Conservation (phyloP, 2,797 vertebrate species). For the Mormyrus proboscirostris region DNA sequence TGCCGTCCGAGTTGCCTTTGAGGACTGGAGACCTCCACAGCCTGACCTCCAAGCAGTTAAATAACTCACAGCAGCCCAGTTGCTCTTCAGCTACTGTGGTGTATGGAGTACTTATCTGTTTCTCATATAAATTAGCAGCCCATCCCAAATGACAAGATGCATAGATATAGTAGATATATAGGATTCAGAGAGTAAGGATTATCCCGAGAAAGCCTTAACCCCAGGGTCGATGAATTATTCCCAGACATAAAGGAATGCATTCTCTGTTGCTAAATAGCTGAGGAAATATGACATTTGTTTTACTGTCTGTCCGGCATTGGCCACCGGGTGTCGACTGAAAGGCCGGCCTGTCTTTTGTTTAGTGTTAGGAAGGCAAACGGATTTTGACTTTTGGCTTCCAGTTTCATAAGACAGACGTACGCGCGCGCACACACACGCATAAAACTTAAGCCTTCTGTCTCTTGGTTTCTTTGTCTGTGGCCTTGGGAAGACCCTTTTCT, state of each 20-base stretch:
- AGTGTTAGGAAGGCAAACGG: constrained; percentile 44
- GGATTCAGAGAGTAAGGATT: neutral
- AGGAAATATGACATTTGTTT: constrained; percentile 18
- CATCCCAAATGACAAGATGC: neutral
- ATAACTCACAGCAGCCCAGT: neutral
- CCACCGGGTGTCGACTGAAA: constrained; percentile 43
- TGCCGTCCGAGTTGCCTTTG: neutral
- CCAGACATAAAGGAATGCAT: constrained; percentile 20
- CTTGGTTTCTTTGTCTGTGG: neutral
- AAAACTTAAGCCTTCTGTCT: constrained; percentile 13
- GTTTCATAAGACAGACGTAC: constrained; percentile 37
- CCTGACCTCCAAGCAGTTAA: neutral
- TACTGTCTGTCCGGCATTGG: constrained; percentile 30
- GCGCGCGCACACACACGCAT: constrained; percentile 32
- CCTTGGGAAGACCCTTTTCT: neutral
- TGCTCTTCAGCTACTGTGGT: neutral
- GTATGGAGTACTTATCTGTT: neutral
- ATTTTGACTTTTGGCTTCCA: constrained; percentile 46
- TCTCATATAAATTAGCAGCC: constrained; percentile 2
- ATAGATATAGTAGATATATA: constrained; percentile 9
- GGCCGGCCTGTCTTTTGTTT: constrained; percentile 46
- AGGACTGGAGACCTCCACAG: neutral
- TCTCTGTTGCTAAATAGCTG: constrained; percentile 11
- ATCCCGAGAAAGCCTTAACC: neutral
- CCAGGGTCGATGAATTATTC: neutral